These are phyloP conservation scores for Sinocyclocheilus grahami DNA, from an alignment of 2,113 vertebrate genomes.

Conservation along the genomic window DNA sequence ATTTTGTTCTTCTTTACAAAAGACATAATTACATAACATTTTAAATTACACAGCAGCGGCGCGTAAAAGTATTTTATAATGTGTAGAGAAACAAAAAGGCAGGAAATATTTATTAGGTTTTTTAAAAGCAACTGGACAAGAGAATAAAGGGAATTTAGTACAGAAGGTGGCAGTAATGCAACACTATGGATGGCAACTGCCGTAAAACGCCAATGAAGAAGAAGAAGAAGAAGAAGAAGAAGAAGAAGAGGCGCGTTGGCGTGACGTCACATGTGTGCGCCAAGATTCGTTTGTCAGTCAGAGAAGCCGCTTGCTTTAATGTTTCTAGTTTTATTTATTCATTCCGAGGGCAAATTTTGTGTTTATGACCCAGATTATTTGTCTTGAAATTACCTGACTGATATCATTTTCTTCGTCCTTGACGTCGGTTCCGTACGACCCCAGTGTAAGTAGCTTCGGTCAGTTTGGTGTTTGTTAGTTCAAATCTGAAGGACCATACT, in stretches of 20 bases:
- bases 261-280: background rate
- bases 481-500: background rate
- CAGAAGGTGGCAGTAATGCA: too few species aligned
- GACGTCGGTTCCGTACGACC: background rate
- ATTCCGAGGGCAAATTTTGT: background rate
- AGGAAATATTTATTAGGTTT: too few species aligned
- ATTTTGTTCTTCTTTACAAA: background rate
- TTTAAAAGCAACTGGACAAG: too few species aligned
- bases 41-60: background rate
- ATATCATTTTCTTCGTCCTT: background rate
- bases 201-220: too few species aligned
- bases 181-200: too few species aligned
- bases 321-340: background rate
- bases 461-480: background rate
- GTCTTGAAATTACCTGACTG: background rate
- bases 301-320: background rate
- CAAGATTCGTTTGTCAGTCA: background rate
- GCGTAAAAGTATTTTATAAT: background rate
- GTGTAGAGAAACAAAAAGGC: too few species aligned
- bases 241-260: background rate
- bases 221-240: too few species aligned
- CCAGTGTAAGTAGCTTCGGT: slow-evolving; percentile 1
- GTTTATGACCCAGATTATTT: background rate
- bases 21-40: background rate
- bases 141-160: too few species aligned